These are phyloP conservation scores for Torymus texanus DNA, from an alignment of 2,888 invertebrate species.

Conservation along the genomic window DNA sequence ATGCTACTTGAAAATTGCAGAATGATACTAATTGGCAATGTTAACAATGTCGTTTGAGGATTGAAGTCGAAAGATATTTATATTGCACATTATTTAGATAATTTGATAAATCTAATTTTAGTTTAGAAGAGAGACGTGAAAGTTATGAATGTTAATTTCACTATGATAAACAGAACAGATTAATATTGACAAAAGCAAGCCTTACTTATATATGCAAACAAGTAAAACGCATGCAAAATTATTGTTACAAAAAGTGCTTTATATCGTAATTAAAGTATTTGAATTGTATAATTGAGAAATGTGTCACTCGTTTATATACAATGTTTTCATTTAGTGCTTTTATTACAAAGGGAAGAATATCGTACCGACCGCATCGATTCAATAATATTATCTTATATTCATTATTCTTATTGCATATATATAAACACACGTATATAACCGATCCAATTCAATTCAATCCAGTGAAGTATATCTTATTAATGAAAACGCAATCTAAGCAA, in stretches of 20 bases:
- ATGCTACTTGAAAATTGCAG: too few species aligned
- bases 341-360: constrained; percentile 51
- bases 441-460: constrained; percentile 49
- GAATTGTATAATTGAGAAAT: constrained; percentile 30
- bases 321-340: constrained; percentile 23
- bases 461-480: constrained; percentile 52
- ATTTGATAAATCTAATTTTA: too few species aligned
- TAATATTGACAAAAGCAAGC: neutral
- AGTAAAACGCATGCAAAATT: constrained; percentile 19
- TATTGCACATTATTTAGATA: neutral
- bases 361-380: constrained; percentile 63
- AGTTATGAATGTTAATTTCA: too few species aligned
- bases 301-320: constrained; percentile 7
- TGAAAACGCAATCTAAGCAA: constrained; percentile 44
- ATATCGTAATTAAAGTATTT: constrained; percentile 32
- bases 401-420: constrained; percentile 62
- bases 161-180: too few species aligned
- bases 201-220: neutral
- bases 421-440: constrained; percentile 52
- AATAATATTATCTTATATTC: constrained; percentile 66
- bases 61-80: neutral
- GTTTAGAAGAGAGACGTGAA: too few species aligned
- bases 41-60: too few species aligned
- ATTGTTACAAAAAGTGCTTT: constrained; percentile 6
- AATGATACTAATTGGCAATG: too few species aligned